Conservation (phyloP, 1,140 invertebrate species). For the Nasonia giraulti region DNA sequence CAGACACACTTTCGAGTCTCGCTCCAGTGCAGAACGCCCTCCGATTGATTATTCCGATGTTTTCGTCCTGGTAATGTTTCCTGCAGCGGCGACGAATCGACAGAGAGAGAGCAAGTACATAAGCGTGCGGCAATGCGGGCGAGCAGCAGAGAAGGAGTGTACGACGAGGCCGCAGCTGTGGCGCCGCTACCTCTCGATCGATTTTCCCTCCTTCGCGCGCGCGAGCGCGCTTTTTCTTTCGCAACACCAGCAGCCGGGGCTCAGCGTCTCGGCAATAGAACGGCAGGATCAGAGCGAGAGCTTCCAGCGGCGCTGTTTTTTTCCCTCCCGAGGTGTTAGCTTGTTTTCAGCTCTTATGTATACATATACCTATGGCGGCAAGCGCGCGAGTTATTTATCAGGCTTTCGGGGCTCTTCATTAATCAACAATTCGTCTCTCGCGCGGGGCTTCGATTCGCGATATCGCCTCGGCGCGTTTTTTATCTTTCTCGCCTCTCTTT, state of each 20-base stretch:
- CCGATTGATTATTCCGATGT: background rate
- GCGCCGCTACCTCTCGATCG: background rate
- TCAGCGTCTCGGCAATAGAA: background rate
- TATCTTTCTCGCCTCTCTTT: too few species aligned
- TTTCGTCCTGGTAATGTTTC: background rate
- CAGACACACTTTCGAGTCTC: background rate
- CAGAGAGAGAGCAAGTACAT: background rate
- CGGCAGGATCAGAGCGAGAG: background rate
- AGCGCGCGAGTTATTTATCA: too few species aligned
- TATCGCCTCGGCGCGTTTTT: background rate
- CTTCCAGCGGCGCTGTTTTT: background rate
- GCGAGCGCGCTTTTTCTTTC: background rate
- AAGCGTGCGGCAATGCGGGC: background rate
- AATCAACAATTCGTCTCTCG: too few species aligned
- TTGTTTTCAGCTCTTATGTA: background rate
- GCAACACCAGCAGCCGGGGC: background rate
- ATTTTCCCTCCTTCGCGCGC: background rate
- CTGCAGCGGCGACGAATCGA: background rate
- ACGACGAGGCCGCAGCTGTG: background rate
- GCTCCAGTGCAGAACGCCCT: background rate
- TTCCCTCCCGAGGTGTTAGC: background rate
- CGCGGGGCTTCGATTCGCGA: background rate
- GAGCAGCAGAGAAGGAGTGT: background rate
- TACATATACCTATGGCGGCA: too few species aligned
- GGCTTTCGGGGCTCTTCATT: too few species aligned